Evolutionary conservation across 2,888 invertebrate genomes (phyloP), one percentile per base, ranked within the genome.

Genomic region (Drosophila anomalipes): DNA sequence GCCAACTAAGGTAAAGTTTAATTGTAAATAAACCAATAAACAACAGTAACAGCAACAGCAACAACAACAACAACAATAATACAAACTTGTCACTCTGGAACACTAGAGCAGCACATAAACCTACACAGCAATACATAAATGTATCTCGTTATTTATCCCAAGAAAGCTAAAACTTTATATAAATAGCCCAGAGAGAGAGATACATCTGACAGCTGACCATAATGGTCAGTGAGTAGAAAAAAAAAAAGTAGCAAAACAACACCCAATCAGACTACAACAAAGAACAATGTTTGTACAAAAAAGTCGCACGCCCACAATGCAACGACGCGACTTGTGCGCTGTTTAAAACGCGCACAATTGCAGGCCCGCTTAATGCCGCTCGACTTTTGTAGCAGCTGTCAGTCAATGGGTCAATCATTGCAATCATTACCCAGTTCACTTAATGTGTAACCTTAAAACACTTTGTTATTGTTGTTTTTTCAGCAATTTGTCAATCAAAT

Each of bases 401-500:
- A 69, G 72, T 89, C 88, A 49, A 51, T 74, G 73, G 76, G 70
- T 82, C 85, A 89, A 72, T 86, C 81, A 83, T 76, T 53, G 52
- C 33, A 35, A 35, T 22, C 47, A 47, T 47, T 81, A 53, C 22
- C 44, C 56, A 58, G 54, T 64, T 65, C 44, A 59, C 56, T 73
- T 56, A 59, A 68, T 66, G 77, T 65, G 60, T 69, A 86, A 65
- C 77, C 86, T 82, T 77, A 82, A 73, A 90, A 66, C 69, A 74
- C 65, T 82, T 72, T 68, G 49, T 56, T 60, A 58, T 64, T 54
- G 58, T 37, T 69, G 54, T 78, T 71, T 16, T 9, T 47, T 14
- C 26, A 58, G 44, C 22, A 83, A 87, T 88, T 86, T 90, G 90
- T 86, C 90, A 86, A 88, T 90, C 86, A 86, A 68, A 73, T 73